These are phyloP conservation scores for Pachyramphus minor DNA, from an alignment of 2,113 vertebrate genomes.

Conservation along the genomic window DNA sequence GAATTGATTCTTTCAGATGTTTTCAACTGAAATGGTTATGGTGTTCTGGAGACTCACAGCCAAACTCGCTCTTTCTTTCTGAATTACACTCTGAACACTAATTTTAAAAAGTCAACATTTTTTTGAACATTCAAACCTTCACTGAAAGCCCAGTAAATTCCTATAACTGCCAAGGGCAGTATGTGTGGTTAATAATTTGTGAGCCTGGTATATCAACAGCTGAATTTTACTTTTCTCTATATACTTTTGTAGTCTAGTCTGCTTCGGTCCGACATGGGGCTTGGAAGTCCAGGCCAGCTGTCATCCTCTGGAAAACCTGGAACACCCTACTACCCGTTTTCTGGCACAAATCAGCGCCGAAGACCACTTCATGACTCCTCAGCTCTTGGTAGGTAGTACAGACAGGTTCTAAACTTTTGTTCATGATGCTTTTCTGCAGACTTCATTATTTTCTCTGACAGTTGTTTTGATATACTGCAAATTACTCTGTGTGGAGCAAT, in stretches of 20 bases:
- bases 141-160: background rate
- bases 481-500: background rate
- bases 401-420: background rate
- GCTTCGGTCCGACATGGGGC: slow-evolving; percentile 81
- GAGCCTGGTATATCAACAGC: background rate
- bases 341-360: slow-evolving; percentile 86
- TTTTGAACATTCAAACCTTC: background rate
- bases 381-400: slow-evolving; percentile 77
- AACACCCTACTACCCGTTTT: slow-evolving; percentile 85
- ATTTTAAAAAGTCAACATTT: background rate
- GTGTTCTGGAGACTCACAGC: background rate
- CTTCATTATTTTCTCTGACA: background rate
- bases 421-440: background rate
- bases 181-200: background rate
- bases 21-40: background rate
- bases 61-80: background rate
- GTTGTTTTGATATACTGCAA: background rate
- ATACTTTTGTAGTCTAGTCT: slow-evolving; percentile 79
- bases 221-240: background rate
- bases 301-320: slow-evolving; percentile 86
- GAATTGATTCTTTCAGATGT: background rate
- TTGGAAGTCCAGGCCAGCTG: slow-evolving; percentile 84
- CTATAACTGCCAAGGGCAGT: background rate
- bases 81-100: background rate
- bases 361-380: slow-evolving; percentile 86